Percentiles rank a stretch among this genome's conserved stretches.
Evolutionary conservation across 1,140 invertebrate genomes (phyloP).

Genomic region (Trinorchestia longiramus): DNA sequence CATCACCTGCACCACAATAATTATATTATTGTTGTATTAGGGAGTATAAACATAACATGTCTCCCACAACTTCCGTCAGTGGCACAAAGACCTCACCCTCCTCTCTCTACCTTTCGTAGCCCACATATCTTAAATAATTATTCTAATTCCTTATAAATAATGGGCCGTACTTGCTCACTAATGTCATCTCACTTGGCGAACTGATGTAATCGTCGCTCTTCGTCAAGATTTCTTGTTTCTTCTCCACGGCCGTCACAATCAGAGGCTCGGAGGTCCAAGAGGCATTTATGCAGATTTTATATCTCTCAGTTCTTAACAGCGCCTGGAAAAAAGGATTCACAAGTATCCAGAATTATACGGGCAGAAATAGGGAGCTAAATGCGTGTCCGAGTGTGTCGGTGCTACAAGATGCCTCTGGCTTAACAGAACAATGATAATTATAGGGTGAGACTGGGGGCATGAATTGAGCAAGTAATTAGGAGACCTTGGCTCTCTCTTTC

Average conservation of each 20-base stretch:
- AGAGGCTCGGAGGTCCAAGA: neutral
- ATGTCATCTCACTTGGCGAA: neutral
- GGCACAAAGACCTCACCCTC: neutral
- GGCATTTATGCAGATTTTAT: neutral
- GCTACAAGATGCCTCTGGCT: neutral
- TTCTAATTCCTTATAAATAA: too few relatives aligned
- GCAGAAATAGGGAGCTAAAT: neutral
- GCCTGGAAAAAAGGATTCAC: neutral
- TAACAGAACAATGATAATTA: neutral
- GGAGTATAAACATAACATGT: too few relatives aligned
- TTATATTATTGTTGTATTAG: too few relatives aligned
- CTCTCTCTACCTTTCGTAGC: neutral
- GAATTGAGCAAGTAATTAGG: neutral
- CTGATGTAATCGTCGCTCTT: neutral
- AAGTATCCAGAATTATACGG: neutral
- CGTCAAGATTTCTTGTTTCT: neutral
- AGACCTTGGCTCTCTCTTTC: neutral
- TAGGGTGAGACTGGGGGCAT: neutral
- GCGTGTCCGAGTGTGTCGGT: neutral
- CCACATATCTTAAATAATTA: too few relatives aligned
- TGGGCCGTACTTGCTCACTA: neutral
- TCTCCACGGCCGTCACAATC: neutral
- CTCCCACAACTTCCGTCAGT: neutral
- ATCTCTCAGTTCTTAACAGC: neutral
- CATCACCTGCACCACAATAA: too few relatives aligned